Evolutionary conservation across 2,888 invertebrate species (phyloP), one percentile per base, ranked within the genome.

Genomic region (Leucophora obtusa): DNA sequence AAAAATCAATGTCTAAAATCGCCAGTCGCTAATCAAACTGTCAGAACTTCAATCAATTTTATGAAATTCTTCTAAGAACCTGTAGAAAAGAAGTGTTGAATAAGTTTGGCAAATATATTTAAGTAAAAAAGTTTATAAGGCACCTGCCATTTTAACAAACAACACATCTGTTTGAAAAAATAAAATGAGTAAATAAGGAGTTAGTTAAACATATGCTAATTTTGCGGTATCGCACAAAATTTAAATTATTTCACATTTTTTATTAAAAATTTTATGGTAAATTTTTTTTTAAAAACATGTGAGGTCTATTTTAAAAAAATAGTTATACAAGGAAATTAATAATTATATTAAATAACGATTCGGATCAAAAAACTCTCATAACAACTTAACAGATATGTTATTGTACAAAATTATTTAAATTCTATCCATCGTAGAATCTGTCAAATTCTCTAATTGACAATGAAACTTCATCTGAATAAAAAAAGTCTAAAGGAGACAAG

Each of bases 41-140:
- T 81, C 81, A 73, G 81, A 77, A 70, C 77, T 76, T 81, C 81
- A 81, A 81, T 77, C 76, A 80, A 7, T 72, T 71, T 72, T 75
- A 66, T 63, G 58, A 68, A 71, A 10, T 6, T 47, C 60, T 62
- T 58, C 28, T 43, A 51, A 66, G 24, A 43, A 54, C 50, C 17
- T 53, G 28, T 38, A 47, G 50, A 38, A 65, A 68, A 28, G 73
- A 66, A 71, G 28, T 33, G 43, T 8, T 56, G 17, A 38, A 56
- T 8, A 7, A 17, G 51, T 60, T 62, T 43, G 35, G 14, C 4
- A 14, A 68, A 7, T 63, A 17, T 10, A 24, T 8, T 33, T 18
- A 47, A 28, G 35, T 4, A 33, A 15, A 24, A 33, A 28, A 43
- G 43, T 65, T 24, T 73, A 72, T 79, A 11, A 54, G 70, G 77